A percentile compares a stretch with the other conserved stretches of the same genome.
Conservation (phyloP, 2,113 vertebrate species). For the Micronycteris hirsuta region DNA sequence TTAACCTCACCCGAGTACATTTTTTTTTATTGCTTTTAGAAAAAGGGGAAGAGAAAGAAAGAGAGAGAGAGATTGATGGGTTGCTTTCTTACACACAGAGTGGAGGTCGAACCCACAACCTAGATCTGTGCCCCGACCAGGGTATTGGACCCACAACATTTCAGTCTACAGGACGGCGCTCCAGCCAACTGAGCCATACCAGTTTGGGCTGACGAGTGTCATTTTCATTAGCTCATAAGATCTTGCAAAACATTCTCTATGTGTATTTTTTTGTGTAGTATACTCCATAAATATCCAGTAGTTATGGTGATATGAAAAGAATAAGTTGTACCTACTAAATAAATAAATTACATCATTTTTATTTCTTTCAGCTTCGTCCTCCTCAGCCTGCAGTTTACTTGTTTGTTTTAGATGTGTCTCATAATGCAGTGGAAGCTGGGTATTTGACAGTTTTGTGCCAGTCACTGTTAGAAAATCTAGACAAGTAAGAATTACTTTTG, state of each 20-base stretch:
- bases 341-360: conserved; percentile 5
- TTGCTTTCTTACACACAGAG: no score
- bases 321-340: neutral
- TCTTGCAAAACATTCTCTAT: neutral
- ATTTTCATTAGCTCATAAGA: neutral
- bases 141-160: no score
- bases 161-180: no score
- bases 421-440: conserved; percentile 95
- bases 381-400: conserved; percentile 97
- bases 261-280: neutral
- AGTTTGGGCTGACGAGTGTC: neutral
- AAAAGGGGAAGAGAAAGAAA: no score
- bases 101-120: no score
- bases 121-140: no score
- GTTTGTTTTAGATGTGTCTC: conserved; percentile 96
- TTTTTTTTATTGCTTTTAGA: no score
- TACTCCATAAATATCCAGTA: neutral
- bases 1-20: no score
- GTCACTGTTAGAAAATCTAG: conserved; percentile 92
- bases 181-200: no score
- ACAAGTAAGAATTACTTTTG: conserved; percentile 88
- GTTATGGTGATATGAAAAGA: neutral
- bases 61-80: no score
- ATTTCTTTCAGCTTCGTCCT: conserved; percentile 89
- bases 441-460: conserved; percentile 94